A percentile compares a stretch with the other conserved stretches of the same genome.
Evolutionary conservation across 37 sponge, comb jelly and placozoan species (phyloP).

Genomic region (Corticium candelabrum): DNA sequence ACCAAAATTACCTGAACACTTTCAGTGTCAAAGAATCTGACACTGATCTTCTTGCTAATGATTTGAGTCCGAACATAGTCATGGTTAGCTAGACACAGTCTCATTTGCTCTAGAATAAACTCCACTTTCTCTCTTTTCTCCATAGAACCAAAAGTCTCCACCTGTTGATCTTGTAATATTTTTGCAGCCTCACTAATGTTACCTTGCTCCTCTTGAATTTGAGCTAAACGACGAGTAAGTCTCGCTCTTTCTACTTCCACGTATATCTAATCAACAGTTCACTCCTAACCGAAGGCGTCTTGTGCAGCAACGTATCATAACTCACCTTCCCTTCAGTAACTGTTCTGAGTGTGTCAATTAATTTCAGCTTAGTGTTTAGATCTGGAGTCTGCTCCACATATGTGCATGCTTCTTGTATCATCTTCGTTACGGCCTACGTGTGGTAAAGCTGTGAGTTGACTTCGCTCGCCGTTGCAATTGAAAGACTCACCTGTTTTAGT

Average conservation of each 20-base stretch:
- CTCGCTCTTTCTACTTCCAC: constrained; percentile 92
- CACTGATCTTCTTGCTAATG: constrained; percentile 92
- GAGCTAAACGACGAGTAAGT: constrained; percentile 81
- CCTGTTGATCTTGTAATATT: not conserved
- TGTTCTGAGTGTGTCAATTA: constrained; percentile 77
- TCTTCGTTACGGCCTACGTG: constrained; percentile 66
- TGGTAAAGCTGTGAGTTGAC: not conserved
- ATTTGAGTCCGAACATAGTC: constrained; percentile 91
- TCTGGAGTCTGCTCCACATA: constrained; percentile 78
- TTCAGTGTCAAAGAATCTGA: constrained; percentile 58
- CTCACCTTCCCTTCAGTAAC: constrained; percentile 93
- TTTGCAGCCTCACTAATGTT: constrained; percentile 21
- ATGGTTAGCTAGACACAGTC: constrained; percentile 83
- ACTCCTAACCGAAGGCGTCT: not conserved
- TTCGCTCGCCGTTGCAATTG: not conserved
- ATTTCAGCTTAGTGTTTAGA: constrained; percentile 64
- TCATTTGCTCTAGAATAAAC: constrained; percentile 94
- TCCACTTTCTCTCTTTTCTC: constrained; percentile 84
- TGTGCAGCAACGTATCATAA: not conserved
- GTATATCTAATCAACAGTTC: constrained; percentile 72
- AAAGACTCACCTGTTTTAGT: constrained; percentile 58
- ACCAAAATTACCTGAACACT: too few relatives aligned
- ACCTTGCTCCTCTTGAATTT: constrained; percentile 75
- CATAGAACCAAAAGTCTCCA: constrained; percentile 97
- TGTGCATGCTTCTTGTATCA: constrained; percentile 87